phyloP scores from a whole-genome alignment of 2,888 invertebrate species.

The Phlogophora meticulosa region DNA sequence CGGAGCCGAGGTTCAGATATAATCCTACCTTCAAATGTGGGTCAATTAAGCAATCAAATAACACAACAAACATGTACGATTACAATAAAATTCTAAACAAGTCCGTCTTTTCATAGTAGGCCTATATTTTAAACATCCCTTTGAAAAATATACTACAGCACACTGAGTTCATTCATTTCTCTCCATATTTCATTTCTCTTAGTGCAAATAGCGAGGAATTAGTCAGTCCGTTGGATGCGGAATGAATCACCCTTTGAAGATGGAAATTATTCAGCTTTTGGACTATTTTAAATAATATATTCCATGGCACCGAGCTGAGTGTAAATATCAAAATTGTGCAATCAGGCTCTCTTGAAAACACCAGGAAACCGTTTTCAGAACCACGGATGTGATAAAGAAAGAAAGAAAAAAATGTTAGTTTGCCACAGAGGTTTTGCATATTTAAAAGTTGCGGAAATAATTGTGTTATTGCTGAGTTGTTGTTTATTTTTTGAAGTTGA shows the following conservation, averaged over 20 bases:
- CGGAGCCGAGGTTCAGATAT: too few species aligned
- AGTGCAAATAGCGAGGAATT: conserved; percentile 41
- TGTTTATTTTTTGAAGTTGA: too few species aligned
- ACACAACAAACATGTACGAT: too few species aligned
- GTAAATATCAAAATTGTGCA: conserved; percentile 21
- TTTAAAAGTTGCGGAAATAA: too few species aligned
- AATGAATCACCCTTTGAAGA: conserved; percentile 34
- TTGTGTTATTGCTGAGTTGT: too few species aligned
- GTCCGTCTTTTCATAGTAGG: not conserved
- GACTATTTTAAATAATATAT: conserved; percentile 20
- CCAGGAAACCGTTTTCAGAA: not conserved
- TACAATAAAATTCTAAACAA: too few species aligned
- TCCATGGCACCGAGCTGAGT: conserved; percentile 18
- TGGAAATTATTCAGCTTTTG: conserved; percentile 32
- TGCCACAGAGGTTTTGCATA: too few species aligned
- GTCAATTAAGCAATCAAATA: too few species aligned
- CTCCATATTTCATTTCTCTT: conserved; percentile 28
- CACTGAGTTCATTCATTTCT: conserved; percentile 12
- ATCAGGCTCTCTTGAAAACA: conserved; percentile 21
- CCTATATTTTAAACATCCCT: not conserved
- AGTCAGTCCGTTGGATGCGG: conserved; percentile 33
- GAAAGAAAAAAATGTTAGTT: too few species aligned
- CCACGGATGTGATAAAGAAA: too few species aligned
- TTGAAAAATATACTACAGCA: conserved; percentile 19
- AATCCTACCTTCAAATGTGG: too few species aligned